These are phyloP conservation scores for Plecturocebus donacophilus DNA, from an alignment of 2,113 vertebrate genomes.

Conservation along the genomic window DNA sequence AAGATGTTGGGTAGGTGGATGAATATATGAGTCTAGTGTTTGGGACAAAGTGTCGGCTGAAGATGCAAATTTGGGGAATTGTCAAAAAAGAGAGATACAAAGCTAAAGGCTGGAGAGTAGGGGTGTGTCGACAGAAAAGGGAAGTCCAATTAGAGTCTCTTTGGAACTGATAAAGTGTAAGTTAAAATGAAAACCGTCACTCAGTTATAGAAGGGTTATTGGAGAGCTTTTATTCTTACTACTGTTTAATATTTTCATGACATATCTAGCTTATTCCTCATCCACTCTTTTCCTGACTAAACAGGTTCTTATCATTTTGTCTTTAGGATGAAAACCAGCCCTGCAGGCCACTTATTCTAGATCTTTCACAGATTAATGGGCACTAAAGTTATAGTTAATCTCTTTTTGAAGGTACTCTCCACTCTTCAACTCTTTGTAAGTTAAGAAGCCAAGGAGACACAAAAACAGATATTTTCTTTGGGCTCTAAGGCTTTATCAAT, in stretches of 20 bases:
- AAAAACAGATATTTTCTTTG: conserved; percentile 56
- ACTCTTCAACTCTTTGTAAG: conserved; percentile 36
- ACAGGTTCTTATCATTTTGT: background rate
- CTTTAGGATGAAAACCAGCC: conserved; percentile 27
- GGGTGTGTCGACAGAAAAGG: background rate
- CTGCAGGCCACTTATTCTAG: conserved; percentile 5
- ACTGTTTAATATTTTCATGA: background rate
- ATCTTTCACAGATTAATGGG: background rate
- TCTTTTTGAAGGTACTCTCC: conserved; percentile 39
- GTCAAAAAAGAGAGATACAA: background rate
- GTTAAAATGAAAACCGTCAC: background rate
- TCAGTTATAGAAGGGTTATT: background rate
- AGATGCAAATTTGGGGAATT: background rate
- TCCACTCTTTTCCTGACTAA: background rate
- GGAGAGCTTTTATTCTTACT: conserved; percentile 21
- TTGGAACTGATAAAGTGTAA: background rate
- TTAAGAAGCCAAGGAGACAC: background rate
- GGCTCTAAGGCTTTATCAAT: background rate
- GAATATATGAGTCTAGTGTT: background rate
- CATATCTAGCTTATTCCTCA: background rate
- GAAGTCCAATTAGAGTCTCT: background rate
- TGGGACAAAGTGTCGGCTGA: background rate
- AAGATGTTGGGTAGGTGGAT: background rate
- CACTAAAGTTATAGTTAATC: background rate
- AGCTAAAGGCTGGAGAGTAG: background rate